Base-by-base conservation (phyloP, 2,888 invertebrate genomes). In the Scelioninae gen. 2 region DNA sequence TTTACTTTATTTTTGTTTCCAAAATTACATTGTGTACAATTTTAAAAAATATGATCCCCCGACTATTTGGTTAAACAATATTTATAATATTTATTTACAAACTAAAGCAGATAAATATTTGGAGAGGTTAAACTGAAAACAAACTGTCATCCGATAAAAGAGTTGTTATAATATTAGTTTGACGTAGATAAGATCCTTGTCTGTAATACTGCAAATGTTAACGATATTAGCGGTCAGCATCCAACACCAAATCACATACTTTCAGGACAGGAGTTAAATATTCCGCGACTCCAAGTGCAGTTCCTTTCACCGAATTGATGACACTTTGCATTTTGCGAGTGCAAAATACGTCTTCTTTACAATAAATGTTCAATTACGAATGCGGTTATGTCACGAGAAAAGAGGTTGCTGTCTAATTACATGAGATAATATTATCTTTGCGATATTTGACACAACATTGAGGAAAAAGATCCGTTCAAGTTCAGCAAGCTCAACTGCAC, bases 241-340 rank as follows among this genome's bases (percentile, higher is more conserved):
- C n/a, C n/a, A n/a, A n/a, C n/a, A n/a, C n/a, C n/a, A 9, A 9
- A 4, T 25, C 13, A 63, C 64, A 22, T 89, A 96, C 98, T 92
- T 96, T 98, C 70, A 99, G 88, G 58, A 99, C 94, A 58, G 99
- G 98, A 76, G 97, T 98, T 82, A 98, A 89, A 87, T 95, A 96
- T 85, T 98, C 98, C 16, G 98, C 99, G 28, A 98, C 96, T 76
- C 95, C 96, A 19, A 98, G 89, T 25, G 97, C 97, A 45, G 95
- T 96, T 52, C 97, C 96, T 88, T 98, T 98, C 4, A 98, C 94
- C 25, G 94, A 92, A 86, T 98, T 98, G 71, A 98, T 93, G 61
- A 98, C 92, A 89, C 94, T 96, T 88, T 98, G 97, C 97, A 98
- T 98, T 53, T 63, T 61, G 61, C 33, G 16, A 9, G 10, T 15